Evolutionary conservation across 2,113 vertebrate species (phyloP).

Genomic region (Anguilla rostrata): DNA sequence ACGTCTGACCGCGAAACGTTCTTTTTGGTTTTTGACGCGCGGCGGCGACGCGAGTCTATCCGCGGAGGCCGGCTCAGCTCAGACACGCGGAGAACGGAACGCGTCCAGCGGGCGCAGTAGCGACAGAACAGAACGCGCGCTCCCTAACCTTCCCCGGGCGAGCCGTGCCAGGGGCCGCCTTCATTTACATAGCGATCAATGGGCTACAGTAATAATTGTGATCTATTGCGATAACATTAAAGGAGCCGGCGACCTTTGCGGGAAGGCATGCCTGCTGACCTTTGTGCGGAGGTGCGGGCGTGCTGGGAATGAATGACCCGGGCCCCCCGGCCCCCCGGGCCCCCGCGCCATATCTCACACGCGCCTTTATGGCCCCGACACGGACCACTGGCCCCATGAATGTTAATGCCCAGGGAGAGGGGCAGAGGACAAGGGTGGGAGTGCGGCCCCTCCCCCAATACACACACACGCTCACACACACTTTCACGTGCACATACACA

Average conservation of each 20-base stretch:
- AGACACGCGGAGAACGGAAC: neutral
- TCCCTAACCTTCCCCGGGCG: slow-evolving; percentile 55
- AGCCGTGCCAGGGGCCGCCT: slow-evolving; percentile 56
- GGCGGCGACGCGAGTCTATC: neutral
- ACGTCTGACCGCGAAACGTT: too few species aligned
- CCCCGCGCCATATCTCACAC: slow-evolving; percentile 52
- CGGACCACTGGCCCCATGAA: slow-evolving; percentile 70
- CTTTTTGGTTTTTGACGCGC: neutral
- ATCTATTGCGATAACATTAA: slow-evolving; percentile 74
- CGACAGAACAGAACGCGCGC: slow-evolving; percentile 22
- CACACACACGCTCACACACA: slow-evolving; percentile 26
- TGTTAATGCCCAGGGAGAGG: slow-evolving; percentile 69
- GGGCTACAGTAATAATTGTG: slow-evolving; percentile 77
- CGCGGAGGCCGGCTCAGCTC: neutral
- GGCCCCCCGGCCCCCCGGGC: slow-evolving; percentile 49
- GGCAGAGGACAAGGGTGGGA: slow-evolving; percentile 28
- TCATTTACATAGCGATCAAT: slow-evolving; percentile 76
- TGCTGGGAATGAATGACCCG: slow-evolving; percentile 47
- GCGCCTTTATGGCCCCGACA: slow-evolving; percentile 69
- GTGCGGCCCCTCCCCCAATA: neutral
- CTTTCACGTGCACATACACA: slow-evolving; percentile 35
- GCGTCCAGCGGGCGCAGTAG: neutral
- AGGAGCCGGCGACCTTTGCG: slow-evolving; percentile 68
- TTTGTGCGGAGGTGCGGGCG: slow-evolving; percentile 34
- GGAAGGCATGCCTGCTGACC: slow-evolving; percentile 48